These are phyloP conservation scores for Nothoprocta perdicaria DNA, from an alignment of 2,113 vertebrate genomes.

Conservation along the genomic window DNA sequence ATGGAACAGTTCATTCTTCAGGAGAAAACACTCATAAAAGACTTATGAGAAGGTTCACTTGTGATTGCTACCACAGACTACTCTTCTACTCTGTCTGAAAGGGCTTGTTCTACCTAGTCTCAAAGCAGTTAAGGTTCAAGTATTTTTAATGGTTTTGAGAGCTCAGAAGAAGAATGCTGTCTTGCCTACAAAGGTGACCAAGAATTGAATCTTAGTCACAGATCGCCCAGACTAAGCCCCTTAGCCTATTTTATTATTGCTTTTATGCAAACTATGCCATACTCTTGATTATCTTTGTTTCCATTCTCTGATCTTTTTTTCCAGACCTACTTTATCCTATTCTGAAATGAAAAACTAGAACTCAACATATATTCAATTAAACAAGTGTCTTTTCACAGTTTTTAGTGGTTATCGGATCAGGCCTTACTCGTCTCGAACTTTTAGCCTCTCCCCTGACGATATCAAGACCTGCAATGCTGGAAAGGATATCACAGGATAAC, in stretches of 20 bases:
- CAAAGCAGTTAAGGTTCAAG: neutral
- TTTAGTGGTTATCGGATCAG: neutral
- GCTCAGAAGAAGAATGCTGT: neutral
- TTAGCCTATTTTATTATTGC: neutral
- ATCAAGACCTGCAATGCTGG: neutral
- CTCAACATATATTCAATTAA: neutral
- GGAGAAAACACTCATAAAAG: neutral
- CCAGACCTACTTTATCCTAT: neutral
- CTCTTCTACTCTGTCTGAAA: neutral
- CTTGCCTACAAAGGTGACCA: neutral
- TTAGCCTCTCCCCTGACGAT: neutral
- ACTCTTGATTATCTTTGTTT: neutral
- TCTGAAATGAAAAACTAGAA: neutral
- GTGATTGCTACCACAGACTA: neutral
- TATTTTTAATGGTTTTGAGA: neutral
- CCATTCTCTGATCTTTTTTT: neutral
- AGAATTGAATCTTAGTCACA: neutral
- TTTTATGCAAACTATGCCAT: neutral
- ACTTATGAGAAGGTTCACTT: neutral
- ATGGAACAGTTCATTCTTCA: neutral
- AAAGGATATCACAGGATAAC: neutral
- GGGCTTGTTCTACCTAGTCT: neutral
- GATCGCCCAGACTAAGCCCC: neutral
- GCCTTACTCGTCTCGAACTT: neutral
- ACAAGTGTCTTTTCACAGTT: neutral